Base-by-base conservation (phyloP, 2,888 invertebrate species). In the Tetheella fluctuosa region DNA sequence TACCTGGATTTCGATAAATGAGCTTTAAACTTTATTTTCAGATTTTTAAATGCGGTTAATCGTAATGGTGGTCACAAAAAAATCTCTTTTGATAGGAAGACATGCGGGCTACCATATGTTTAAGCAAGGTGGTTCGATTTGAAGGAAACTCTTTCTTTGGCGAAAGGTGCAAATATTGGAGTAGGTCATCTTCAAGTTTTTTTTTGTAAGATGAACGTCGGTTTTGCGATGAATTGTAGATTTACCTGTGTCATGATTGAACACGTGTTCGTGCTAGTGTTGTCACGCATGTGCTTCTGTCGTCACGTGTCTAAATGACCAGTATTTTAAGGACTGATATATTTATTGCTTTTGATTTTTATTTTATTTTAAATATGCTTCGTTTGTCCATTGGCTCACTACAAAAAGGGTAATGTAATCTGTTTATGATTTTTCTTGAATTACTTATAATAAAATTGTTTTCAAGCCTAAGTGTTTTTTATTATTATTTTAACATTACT, bases 121-220 rank as follows among this genome's bases (percentile, higher is more conserved):
- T 58, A 30, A 62, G 82, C 90, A 92, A 92, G 91, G 90, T 91
- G 91, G 64, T 74, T 23, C 65, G 62, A 69, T 66, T 83, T 80
- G 84, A 86, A 79, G 70, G 71, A 80, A 89, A 86, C 88, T 89
- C 86, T 89, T 88, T 86, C 80, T 73, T 70, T 74, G 71, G 67
- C 69, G 75, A 90, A 91, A 91, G 91, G 89, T 91, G 91, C 90
- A 83, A 86, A 87, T 80, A 79, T 77, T 85, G 78, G 86, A 90
- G 84, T 90, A 89, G 91, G 88, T 90, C 91, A 90, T 81, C 79
- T 81, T 81, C 57, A 70, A 62, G 65, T 39, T 71, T 79, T 80
- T 83, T 83, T 84, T 79, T 73, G 67, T 69, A 57, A 58, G 20
- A 52, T 54, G 55, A 62, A 63, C 64, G 67, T 77, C 72, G 71